These are phyloP conservation scores for Drosophila multiciliata DNA, from an alignment of 2,888 invertebrate species.

Conservation along the genomic window DNA sequence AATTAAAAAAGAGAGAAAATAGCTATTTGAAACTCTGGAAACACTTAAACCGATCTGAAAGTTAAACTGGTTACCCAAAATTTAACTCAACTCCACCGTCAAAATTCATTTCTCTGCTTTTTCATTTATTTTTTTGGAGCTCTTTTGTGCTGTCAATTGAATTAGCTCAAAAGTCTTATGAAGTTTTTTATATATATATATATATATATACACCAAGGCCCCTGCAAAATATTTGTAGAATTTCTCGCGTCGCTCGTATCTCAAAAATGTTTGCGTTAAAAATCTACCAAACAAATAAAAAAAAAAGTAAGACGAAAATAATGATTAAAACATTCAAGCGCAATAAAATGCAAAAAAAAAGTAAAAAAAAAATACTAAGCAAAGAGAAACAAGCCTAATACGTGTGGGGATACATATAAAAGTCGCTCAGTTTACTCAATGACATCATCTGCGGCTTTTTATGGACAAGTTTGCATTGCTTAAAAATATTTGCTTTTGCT, in stretches of 20 bases:
- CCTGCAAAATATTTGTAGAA: slow-evolving; percentile 42
- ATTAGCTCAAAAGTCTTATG: slow-evolving; percentile 60
- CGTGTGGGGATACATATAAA: slow-evolving; percentile 46
- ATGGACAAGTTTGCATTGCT: slow-evolving; percentile 32
- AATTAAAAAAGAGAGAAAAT: slow-evolving; percentile 13
- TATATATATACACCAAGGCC: background rate
- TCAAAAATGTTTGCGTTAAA: slow-evolving; percentile 67
- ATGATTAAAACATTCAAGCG: slow-evolving; percentile 62
- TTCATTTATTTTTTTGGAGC: slow-evolving; percentile 5
- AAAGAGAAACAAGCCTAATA: slow-evolving; percentile 62
- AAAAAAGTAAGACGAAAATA: slow-evolving; percentile 27
- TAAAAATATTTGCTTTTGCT: slow-evolving; percentile 30
- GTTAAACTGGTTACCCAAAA: slow-evolving; percentile 52
- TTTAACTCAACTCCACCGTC: slow-evolving; percentile 29
- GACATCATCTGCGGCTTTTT: slow-evolving; percentile 61
- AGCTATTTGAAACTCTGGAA: slow-evolving; percentile 9
- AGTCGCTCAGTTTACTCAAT: slow-evolving; percentile 67
- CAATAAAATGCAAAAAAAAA: slow-evolving; percentile 62
- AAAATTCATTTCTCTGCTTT: slow-evolving; percentile 43
- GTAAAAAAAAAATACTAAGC: slow-evolving; percentile 47
- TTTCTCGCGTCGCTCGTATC: slow-evolving; percentile 47
- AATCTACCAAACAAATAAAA: slow-evolving; percentile 35
- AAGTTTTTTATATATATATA: slow-evolving; percentile 17
- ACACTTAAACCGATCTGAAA: slow-evolving; percentile 12
- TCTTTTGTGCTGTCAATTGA: slow-evolving; percentile 73